phyloP scores from a whole-genome alignment of 2,888 invertebrate genomes.

The Callimorpha dominula region DNA sequence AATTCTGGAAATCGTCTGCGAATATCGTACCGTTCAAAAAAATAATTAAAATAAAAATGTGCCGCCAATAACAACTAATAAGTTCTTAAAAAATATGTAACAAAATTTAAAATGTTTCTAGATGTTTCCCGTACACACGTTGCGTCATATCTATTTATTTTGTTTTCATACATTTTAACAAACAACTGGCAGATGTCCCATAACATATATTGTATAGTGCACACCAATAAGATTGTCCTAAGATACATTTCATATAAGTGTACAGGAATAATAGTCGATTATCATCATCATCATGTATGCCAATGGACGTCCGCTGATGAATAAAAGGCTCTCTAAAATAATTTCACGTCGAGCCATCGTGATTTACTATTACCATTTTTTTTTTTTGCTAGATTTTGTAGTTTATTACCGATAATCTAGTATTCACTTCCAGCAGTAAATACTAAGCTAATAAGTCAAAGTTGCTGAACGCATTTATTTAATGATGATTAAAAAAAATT shows the following conservation, averaged over 20 bases:
- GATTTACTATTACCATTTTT: no score
- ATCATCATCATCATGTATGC: background rate
- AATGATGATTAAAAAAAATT: no score
- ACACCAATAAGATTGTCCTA: constrained; percentile 31
- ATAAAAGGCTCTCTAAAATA: background rate
- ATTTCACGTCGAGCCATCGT: no score
- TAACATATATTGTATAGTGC: constrained; percentile 28
- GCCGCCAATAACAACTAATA: background rate
- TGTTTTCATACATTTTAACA: constrained; percentile 58
- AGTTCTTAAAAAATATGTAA: background rate
- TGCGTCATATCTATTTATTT: constrained; percentile 64
- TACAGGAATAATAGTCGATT: background rate
- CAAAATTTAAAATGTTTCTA: constrained; percentile 45
- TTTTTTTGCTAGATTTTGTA: no score
- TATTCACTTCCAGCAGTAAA: no score
- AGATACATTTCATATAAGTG: background rate
- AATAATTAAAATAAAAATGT: background rate
- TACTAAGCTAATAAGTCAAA: no score
- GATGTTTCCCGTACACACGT: constrained; percentile 54
- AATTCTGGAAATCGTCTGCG: background rate
- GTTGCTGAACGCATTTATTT: no score
- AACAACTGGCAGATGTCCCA: constrained; percentile 71
- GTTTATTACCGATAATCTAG: no score
- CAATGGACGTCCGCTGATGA: background rate
- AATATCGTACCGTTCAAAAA: background rate